Conservation (phyloP, 2,113 vertebrate species). For the chimpanzee (Pan troglodytes) region DNA sequence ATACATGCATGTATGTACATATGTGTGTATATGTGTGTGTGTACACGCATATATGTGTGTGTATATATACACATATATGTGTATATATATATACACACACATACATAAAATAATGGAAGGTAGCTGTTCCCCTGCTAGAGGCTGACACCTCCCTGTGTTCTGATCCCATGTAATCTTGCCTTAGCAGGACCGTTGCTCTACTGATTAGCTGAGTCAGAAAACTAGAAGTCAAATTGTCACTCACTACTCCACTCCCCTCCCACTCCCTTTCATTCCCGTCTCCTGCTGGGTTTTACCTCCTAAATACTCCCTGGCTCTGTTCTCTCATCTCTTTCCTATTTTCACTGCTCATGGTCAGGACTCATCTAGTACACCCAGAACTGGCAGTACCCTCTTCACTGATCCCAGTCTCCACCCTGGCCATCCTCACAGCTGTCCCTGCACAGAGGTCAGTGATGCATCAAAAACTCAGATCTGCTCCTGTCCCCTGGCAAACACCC, state of each 20-base stretch:
- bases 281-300: background rate
- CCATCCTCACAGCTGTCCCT: background rate
- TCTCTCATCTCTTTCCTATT: background rate
- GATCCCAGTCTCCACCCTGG: background rate
- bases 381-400: background rate
- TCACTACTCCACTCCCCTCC: background rate
- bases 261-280: background rate
- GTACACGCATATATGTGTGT: no score
- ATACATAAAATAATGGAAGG: no score
- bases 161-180: background rate
- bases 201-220: background rate
- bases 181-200: background rate
- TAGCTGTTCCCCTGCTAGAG: background rate
- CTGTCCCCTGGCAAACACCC: background rate
- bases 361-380: background rate
- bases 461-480: background rate
- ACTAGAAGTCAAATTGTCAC: background rate
- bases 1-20: rapidly evolving
- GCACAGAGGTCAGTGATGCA: background rate
- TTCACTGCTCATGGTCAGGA: background rate
- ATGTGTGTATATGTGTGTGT: no score
- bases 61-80: no score
- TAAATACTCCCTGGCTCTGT: background rate
- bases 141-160: background rate
- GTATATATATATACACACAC: no score